Conservation (phyloP, 2,888 invertebrate species). For the Pandemis cinnamomeana region DNA sequence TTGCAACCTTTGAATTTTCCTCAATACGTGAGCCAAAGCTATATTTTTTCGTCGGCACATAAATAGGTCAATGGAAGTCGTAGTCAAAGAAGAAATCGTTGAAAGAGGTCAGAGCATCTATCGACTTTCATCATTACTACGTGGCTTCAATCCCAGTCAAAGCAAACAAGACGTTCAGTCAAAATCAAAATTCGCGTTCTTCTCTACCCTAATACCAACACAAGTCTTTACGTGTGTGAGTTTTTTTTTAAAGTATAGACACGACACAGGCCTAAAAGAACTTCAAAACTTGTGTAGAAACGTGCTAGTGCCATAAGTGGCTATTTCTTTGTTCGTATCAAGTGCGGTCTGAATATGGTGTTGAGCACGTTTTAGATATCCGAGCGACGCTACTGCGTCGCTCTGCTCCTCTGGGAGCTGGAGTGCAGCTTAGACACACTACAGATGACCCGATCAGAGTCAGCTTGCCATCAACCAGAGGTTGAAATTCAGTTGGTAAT, state of each 20-base stretch:
- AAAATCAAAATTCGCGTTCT: background rate
- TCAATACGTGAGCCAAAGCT: constrained; percentile 4
- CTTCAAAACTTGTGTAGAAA: constrained; percentile 6
- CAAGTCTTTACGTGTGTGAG: too few relatives aligned
- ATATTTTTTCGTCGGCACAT: background rate
- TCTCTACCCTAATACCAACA: background rate
- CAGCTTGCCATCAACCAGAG: background rate
- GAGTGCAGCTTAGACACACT: constrained; percentile 37
- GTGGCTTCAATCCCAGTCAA: background rate
- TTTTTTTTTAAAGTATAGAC: background rate
- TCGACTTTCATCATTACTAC: constrained; percentile 3
- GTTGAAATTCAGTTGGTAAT: background rate
- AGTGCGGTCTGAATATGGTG: constrained; percentile 37
- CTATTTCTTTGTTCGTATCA: constrained; percentile 41
- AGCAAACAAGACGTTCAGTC: background rate
- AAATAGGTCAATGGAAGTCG: constrained; percentile 4
- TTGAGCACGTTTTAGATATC: constrained; percentile 42
- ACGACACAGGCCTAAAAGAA: constrained; percentile 1
- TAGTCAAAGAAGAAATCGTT: background rate
- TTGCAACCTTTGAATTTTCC: constrained; percentile 11
- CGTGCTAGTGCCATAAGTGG: constrained; percentile 28
- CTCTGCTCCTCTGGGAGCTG: constrained; percentile 9
- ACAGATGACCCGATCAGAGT: constrained; percentile 31
- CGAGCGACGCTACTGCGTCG: constrained; percentile 24
- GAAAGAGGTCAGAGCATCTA: background rate